Evolutionary conservation across 2,113 vertebrate species (phyloP), one percentile per base, ranked within the genome.

Genomic region (Felis chaus): DNA sequence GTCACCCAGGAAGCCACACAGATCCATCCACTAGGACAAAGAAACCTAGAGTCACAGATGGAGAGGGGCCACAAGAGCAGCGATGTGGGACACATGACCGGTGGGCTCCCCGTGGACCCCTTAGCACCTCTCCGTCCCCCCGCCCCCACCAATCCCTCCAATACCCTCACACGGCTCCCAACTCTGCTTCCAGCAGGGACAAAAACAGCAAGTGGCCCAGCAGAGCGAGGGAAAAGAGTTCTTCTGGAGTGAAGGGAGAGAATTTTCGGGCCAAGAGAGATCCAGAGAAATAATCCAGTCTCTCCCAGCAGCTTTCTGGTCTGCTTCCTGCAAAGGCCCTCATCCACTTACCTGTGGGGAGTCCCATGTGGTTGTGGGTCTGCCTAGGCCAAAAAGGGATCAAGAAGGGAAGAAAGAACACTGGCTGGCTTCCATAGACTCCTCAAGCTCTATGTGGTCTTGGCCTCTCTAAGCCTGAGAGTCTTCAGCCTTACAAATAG

Each of bases 71-170:
- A 9, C 14, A 7, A 13, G 68, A 73, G 29, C 36, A 21, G 36
- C 5, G 25, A 25, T 29, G 21, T 53, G 74, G 45, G 48, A 4
- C 31, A 45, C 6, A 1, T 2, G 0, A 76, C 33, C 7, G 1
- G 19, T 25, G 88, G 33, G 15, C 33, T 61, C 45, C 86, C 55
- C 18, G 0, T 3, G 50, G 36, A 5, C 68, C 74, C 74, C 53
- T 31, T 7, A 48, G 7, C 21, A 33, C 27, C 31, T 65, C 39
- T 76, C 50, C 48, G 15, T 7, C 8, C 39, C 15, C n/a, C 2
- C 50, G 9, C 7, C 9, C 41, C 12, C 29, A 1, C 50, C 31
- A 33, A 15, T 9, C 2, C 1, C 45, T 15, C 39, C 13, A 19
- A 9, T 7, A 11, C 45, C 3, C n/a, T 80, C 66, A 29, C 79